phyloP scores from a whole-genome alignment of 2,113 vertebrate species.

The Pitta sordida region DNA sequence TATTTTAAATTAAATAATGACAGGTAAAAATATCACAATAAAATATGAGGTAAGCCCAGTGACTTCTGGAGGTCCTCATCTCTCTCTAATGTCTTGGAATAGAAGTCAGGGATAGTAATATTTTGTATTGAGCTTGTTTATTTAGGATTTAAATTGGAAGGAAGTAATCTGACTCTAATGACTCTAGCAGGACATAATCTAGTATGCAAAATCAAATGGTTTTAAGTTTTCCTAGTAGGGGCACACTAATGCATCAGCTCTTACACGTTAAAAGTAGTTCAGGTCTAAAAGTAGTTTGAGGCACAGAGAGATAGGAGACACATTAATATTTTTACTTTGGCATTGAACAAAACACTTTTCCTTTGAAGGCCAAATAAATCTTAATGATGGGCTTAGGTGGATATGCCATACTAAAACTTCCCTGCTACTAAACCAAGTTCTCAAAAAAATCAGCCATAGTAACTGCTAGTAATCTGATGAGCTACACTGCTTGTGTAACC shows the following conservation, averaged over 20 bases:
- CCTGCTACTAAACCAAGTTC: neutral
- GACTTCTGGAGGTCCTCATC: neutral
- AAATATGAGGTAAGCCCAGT: neutral
- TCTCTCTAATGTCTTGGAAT: neutral
- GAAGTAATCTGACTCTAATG: neutral
- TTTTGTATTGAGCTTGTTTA: neutral
- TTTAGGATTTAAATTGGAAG: neutral
- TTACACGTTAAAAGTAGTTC: neutral
- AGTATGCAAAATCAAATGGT: neutral
- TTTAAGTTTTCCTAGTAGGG: neutral
- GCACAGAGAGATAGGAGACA: neutral
- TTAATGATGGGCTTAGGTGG: neutral
- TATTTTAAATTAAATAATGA: neutral
- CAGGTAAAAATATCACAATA: neutral
- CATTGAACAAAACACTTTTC: neutral
- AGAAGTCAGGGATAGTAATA: neutral
- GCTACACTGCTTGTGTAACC: neutral
- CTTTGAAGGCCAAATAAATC: neutral
- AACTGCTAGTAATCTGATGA: neutral
- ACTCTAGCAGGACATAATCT: neutral
- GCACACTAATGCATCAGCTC: neutral
- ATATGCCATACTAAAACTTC: neutral
- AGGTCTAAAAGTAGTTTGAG: neutral
- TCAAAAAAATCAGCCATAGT: neutral
- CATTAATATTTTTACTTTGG: neutral